Conservation (phyloP, 2,888 invertebrate species). For the Notodonta ziczac region DNA sequence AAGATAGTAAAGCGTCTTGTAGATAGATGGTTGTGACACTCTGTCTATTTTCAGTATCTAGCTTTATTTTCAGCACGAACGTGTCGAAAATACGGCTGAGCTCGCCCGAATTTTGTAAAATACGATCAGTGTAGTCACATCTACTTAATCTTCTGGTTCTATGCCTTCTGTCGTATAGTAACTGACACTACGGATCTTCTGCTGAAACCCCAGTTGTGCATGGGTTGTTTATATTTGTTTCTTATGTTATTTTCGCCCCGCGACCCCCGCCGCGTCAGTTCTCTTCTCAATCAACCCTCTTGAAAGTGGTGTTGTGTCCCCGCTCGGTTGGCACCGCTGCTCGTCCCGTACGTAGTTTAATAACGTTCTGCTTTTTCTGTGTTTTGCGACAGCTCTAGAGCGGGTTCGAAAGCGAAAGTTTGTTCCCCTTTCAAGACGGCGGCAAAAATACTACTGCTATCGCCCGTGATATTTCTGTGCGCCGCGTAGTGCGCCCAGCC, state of each 20-base stretch:
- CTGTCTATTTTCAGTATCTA: background rate
- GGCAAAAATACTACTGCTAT: constrained; percentile 89
- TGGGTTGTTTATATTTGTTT: constrained; percentile 63
- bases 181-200: constrained; percentile 63
- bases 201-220: constrained; percentile 73
- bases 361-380: constrained; percentile 71
- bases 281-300: constrained; percentile 82
- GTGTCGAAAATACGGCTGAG: no score
- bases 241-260: constrained; percentile 28
- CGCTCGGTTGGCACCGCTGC: constrained; percentile 51
- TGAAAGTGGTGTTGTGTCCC: constrained; percentile 75
- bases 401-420: constrained; percentile 87
- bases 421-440: constrained; percentile 91
- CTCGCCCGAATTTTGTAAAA: no score
- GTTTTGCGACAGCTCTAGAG: constrained; percentile 84
- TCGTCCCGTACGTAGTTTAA: constrained; percentile 40
- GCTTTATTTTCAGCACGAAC: no score
- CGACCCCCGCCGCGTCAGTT: constrained; percentile 45
- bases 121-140: constrained; percentile 7
- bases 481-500: constrained; percentile 83
- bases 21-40: background rate
- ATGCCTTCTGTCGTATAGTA: constrained; percentile 55
- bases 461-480: constrained; percentile 91
- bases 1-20: background rate
- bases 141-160: constrained; percentile 29